Percentiles rank a stretch among this genome's conserved stretches.
Conservation (phyloP, 2,888 invertebrate species). For the Cremastinae sp. region DNA sequence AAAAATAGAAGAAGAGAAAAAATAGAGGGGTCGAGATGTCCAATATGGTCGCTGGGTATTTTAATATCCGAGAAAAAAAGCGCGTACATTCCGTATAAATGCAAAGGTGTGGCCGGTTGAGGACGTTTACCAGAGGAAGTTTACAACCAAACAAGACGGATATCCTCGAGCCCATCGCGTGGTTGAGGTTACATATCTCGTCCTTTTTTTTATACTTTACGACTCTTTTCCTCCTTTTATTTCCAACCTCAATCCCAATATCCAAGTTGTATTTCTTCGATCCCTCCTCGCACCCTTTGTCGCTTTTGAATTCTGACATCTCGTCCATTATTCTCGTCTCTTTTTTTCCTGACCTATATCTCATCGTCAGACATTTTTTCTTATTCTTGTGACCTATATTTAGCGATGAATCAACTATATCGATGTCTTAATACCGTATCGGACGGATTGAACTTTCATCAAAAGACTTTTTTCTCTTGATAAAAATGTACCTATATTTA, state of each 20-base stretch:
- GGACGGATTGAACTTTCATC: no score
- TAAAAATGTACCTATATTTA: no score
- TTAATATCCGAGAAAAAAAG: background rate
- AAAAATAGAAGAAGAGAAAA: background rate
- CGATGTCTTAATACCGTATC: no score
- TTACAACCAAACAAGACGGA: conserved; percentile 32
- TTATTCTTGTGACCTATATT: no score
- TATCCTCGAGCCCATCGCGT: conserved; percentile 31
- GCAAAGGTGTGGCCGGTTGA: conserved; percentile 14
- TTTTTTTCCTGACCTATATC: conserved; percentile 24
- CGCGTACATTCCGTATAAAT: background rate
- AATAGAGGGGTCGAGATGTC: conserved; percentile 35
- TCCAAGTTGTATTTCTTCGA: conserved; percentile 1
- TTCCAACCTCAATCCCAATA: background rate
- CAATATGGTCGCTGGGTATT: conserved; percentile 24
- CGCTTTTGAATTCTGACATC: conserved; percentile 18
- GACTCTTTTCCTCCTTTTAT: background rate
- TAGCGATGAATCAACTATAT: no score
- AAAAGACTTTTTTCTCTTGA: no score
- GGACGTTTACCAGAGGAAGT: conserved; percentile 38
- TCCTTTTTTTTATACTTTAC: conserved; percentile 3
- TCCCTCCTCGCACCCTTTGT: conserved; percentile 22
- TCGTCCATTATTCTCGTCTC: conserved; percentile 14
- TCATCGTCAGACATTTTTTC: background rate
- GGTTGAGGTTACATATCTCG: conserved; percentile 30